Conservation (phyloP, 1,140 invertebrate genomes). For the Melitaea cinxia region DNA sequence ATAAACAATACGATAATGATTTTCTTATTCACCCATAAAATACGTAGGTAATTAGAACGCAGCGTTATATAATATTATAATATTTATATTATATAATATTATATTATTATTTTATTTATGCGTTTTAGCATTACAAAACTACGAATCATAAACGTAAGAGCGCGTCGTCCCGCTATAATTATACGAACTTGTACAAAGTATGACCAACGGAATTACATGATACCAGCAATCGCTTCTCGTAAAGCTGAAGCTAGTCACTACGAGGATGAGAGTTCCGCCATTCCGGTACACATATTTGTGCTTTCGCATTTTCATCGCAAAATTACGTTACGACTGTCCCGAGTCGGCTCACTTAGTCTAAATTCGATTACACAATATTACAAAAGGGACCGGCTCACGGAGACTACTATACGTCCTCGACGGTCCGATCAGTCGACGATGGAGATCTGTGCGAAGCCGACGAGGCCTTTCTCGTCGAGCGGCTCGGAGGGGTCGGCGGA, state of each 20-base stretch:
- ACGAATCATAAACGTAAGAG: slow-evolving; percentile 38
- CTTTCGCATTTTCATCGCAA: background rate
- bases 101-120: no score
- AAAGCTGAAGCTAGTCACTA: background rate
- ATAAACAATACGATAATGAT: slow-evolving; percentile 61
- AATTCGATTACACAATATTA: slow-evolving; percentile 33
- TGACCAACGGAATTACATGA: background rate
- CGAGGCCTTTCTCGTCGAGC: slow-evolving; percentile 95
- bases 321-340: background rate
- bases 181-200: slow-evolving; percentile 14
- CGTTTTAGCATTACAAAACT: slow-evolving; percentile 44
- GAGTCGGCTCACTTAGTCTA: slow-evolving; percentile 21
- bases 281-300: background rate
- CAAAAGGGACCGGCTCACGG: slow-evolving; percentile 29
- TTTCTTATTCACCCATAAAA: slow-evolving; percentile 69
- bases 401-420: no score
- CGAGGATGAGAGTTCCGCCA: background rate
- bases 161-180: slow-evolving; percentile 27
- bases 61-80: slow-evolving; percentile 51
- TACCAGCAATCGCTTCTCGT: background rate
- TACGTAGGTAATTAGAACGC: slow-evolving; percentile 55
- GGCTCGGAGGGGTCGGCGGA: slow-evolving; percentile 88
- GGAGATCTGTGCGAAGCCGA: slow-evolving; percentile 98
- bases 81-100: no score
- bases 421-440: slow-evolving; percentile 89